phyloP scores from a whole-genome alignment of 2,797 vertebrate species.

The Remorina albescens region DNA sequence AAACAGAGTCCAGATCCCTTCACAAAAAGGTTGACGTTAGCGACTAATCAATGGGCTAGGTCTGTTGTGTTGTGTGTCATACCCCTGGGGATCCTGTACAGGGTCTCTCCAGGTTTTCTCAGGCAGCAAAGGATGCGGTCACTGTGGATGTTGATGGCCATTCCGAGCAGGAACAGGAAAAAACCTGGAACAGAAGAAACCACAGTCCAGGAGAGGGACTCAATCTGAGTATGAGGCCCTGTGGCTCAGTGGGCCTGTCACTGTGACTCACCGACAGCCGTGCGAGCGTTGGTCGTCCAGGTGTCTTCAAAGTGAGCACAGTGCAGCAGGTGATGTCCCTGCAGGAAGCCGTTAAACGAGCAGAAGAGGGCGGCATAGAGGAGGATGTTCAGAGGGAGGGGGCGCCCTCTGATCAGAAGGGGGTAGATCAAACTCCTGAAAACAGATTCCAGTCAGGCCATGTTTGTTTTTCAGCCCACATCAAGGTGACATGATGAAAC shows the following conservation, averaged over 20 bases:
- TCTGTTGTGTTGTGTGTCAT: neutral
- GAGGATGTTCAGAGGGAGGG: constrained; percentile 81
- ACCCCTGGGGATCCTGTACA: constrained; percentile 93
- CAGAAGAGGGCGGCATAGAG: constrained; percentile 86
- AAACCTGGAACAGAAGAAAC: constrained; percentile 66
- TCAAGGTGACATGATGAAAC: too few species aligned
- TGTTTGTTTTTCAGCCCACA: neutral
- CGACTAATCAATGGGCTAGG: neutral
- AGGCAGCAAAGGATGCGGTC: constrained; percentile 88
- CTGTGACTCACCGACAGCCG: constrained; percentile 79
- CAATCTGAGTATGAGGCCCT: too few species aligned
- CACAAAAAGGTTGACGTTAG: too few species aligned
- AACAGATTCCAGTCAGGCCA: constrained; percentile 15
- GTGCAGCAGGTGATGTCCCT: constrained; percentile 90
- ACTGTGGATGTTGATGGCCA: constrained; percentile 94
- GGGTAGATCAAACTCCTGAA: constrained; percentile 90
- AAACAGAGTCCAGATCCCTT: neutral
- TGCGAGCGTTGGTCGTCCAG: constrained; percentile 82
- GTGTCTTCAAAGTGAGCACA: constrained; percentile 81
- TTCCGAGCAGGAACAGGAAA: constrained; percentile 87
- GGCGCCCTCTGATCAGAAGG: constrained; percentile 85
- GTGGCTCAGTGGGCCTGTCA: too few species aligned
- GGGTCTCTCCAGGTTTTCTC: constrained; percentile 88
- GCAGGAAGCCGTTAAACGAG: constrained; percentile 89
- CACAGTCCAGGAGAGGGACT: too few species aligned